Conservation (phyloP, 2,113 vertebrate species). For the Mastomys natalensis region DNA sequence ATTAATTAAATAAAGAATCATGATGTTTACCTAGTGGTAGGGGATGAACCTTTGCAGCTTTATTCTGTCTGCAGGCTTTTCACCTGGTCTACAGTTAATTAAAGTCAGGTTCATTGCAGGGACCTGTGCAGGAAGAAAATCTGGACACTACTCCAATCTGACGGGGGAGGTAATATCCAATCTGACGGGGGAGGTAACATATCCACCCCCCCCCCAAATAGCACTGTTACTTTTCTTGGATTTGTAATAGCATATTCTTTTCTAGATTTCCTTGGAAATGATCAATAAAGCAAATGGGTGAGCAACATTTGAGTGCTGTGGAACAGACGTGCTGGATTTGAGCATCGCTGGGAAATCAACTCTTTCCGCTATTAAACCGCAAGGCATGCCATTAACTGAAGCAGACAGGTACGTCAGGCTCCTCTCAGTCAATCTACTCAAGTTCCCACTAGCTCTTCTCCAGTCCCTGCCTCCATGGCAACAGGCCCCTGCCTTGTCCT, state of each 20-base stretch:
- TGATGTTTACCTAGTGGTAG: neutral
- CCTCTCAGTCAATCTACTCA: constrained; percentile 48
- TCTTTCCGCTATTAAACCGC: constrained; percentile 78
- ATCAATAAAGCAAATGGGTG: neutral
- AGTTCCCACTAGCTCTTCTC: constrained; percentile 9
- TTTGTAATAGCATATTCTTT: neutral
- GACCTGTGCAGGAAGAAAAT: constrained; percentile 29
- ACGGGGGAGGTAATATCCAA: too few relatives aligned
- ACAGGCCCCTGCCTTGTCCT: constrained; percentile 75
- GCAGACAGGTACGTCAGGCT: constrained; percentile 78
- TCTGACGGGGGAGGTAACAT: neutral
- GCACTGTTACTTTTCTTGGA: neutral
- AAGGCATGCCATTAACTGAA: constrained; percentile 66
- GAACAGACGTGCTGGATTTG: neutral
- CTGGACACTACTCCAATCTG: neutral
- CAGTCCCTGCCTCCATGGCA: constrained; percentile 68
- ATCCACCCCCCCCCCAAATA: neutral
- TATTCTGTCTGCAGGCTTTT: neutral
- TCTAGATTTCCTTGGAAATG: constrained; percentile 25
- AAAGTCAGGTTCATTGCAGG: constrained; percentile 51
- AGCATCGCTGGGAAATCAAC: constrained; percentile 30
- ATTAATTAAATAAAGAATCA: constrained; percentile 40
- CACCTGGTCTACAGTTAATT: constrained; percentile 23
- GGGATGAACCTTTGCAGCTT: neutral
- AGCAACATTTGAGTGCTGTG: constrained; percentile 55